Evolutionary conservation across 2,888 invertebrate genomes (phyloP).

Genomic region (Sialis fuliginosa): DNA sequence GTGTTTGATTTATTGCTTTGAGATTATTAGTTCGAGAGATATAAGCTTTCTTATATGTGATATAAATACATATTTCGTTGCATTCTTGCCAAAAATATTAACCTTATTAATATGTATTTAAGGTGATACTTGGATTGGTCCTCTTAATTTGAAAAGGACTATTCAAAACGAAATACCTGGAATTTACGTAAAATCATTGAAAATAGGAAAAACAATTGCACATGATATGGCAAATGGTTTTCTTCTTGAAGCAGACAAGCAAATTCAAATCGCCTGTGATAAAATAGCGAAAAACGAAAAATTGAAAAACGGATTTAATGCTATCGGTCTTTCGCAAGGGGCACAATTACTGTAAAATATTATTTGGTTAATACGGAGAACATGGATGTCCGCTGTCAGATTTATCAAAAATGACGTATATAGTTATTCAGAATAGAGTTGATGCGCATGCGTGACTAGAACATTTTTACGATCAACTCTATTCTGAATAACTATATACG

Average conservation of each 20-base stretch:
- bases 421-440: no score
- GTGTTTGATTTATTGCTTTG: no score
- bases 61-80: no score
- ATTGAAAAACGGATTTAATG: conserved; percentile 70
- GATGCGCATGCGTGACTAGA: no score
- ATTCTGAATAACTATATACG: no score
- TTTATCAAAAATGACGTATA: no score
- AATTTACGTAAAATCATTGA: conserved; percentile 70
- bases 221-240: conserved; percentile 72
- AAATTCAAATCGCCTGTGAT: conserved; percentile 60
- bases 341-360: conserved; percentile 77
- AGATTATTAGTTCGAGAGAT: no score
- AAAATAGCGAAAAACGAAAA: conserved; percentile 45
- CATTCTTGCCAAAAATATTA: no score
- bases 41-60: no score
- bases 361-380: conserved; percentile 4
- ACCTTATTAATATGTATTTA: not conserved
- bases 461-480: no score
- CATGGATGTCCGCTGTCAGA: no score
- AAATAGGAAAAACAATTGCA: conserved; percentile 53
- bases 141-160: conserved; percentile 64
- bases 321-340: conserved; percentile 95
- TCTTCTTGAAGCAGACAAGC: conserved; percentile 63
- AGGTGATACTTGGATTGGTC: conserved; percentile 89
- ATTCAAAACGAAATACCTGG: conserved; percentile 55